These are phyloP conservation scores for Volucella bombylans DNA, from an alignment of 2,888 invertebrate genomes.

Conservation along the genomic window DNA sequence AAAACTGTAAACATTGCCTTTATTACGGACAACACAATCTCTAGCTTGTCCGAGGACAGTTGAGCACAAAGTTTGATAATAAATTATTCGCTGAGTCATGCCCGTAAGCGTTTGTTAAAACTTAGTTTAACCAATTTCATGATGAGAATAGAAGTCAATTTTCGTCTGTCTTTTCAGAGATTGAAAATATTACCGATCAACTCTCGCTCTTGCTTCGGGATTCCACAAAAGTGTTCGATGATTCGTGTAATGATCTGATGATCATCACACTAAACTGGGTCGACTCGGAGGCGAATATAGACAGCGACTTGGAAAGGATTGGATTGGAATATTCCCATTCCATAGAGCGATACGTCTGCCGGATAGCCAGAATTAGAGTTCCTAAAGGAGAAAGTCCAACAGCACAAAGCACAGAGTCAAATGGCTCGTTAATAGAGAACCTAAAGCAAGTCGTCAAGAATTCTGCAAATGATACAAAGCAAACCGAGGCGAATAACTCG, in stretches of 20 bases:
- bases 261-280: constrained; percentile 70
- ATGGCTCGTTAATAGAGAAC: constrained; percentile 74
- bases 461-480: constrained; percentile 72
- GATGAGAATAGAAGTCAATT: constrained; percentile 51
- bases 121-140: constrained; percentile 76
- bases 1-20: constrained; percentile 59
- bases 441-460: constrained; percentile 75
- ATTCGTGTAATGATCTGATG: constrained; percentile 76
- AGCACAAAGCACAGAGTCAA: constrained; percentile 60
- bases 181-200: constrained; percentile 73
- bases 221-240: constrained; percentile 75
- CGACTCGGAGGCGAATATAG: constrained; percentile 76
- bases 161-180: constrained; percentile 71
- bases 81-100: constrained; percentile 53
- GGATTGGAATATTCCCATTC: constrained; percentile 77
- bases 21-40: constrained; percentile 56
- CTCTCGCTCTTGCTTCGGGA: constrained; percentile 63
- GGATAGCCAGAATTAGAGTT: constrained; percentile 1
- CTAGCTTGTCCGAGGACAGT: constrained; percentile 54
- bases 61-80: constrained; percentile 51
- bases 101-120: constrained; percentile 76
- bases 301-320: constrained; percentile 77
- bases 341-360: constrained; percentile 12
- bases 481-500: constrained; percentile 74
- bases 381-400: constrained; percentile 68